Base-by-base conservation (phyloP, 2,797 vertebrate species). In the Lithobates pipiens region DNA sequence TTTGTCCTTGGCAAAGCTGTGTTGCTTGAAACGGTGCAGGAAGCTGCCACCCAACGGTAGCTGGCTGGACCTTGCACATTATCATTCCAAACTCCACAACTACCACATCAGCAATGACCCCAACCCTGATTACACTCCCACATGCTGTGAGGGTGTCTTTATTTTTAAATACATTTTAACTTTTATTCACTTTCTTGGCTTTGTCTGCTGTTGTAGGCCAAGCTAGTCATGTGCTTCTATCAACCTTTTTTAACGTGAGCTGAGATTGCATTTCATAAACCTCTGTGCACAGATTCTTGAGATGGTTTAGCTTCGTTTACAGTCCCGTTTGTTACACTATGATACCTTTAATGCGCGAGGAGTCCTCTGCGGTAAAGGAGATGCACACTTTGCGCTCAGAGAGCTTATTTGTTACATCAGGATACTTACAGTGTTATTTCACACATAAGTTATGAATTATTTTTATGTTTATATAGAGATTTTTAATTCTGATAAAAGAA, bases 361-460 rank as follows among this genome's bases (percentile, higher is more conserved):
- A 29, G 25, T 50, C 57, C 76, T 46, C 21, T 72, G 76, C 75
- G 50, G 29, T 36, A 74, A 61, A 27, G 23, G n/a, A 46, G 75
- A 76, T 21, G 27, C 80, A 65, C 34, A 21, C 75, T 94, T 92
- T 93, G 92, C 90, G 83, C 95, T 95, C 42, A 85, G 93, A 95
- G 92, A 92, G 90, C 90, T 91, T 92, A 90, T 93, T 89, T 90
- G 91, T 92, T 91, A 90, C 91, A 89, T 92, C 88, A 90, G 91
- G 92, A 76, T 93, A 89, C 94, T 92, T 92, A 93, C 96, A 98
- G 96, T 98, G 95, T 98, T 97, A 97, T 95, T 95, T 95, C 92
- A 89, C 89, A 89, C 89, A 93, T 95, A 95, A 94, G 88, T 95
- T 94, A 93, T 93, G 82, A 88, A 83, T 86, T 76, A 77, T 74